Base-by-base conservation (phyloP, 2,797 vertebrate species). In the Darevskia mixta region DNA sequence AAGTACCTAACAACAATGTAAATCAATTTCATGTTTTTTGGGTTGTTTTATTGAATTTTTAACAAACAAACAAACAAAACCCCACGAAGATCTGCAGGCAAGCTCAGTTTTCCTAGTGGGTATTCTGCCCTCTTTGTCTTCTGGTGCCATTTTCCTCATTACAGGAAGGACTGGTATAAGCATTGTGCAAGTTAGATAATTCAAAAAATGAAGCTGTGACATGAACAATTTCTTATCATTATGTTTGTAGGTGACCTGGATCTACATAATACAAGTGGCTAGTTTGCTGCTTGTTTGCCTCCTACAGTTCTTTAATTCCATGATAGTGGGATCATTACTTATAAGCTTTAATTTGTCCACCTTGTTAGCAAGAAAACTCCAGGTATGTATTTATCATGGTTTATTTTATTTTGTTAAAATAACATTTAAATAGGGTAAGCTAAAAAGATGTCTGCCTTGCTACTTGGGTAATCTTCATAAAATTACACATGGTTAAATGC, bases 291-390 rank as follows among this genome's bases (percentile, higher is more conserved):
- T 98, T 3, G 98, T 99, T 88, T 99, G 98, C 96, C 87, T 98
- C 27, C 97, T 99, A n/a, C 99, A 99, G 96, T 99, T 99, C 96
- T 98, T 98, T 91, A 99, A 99, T 96, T 96, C 98, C 88, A 99
- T 99, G 98, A 98, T 99, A 92, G 97, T 99, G 87, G 98, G 99
- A 66, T 99, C 98, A 0, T 94, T 99, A 92, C 97, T 98, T 13
- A 96, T 99, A 94, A 99, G 98, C 96, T 99, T 99, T 94, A 98
- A 98, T 83, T 94, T 98, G 61, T 97, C 99, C 0, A 97, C 97
- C 0, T 96, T 99, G 89, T 96, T 98, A 95, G 93, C 98, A 94
- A 98, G 97, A 95, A 97, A 97, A 94, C 95, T 98, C 90, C 98
- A 99, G 98, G 99, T 99, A 92, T n/a, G 95, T 90, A 71, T 77